A percentile compares a stretch with the other conserved stretches of the same genome.
Evolutionary conservation across 1,140 invertebrate genomes (phyloP).

Genomic region (Caenorhabditis briggsae): DNA sequence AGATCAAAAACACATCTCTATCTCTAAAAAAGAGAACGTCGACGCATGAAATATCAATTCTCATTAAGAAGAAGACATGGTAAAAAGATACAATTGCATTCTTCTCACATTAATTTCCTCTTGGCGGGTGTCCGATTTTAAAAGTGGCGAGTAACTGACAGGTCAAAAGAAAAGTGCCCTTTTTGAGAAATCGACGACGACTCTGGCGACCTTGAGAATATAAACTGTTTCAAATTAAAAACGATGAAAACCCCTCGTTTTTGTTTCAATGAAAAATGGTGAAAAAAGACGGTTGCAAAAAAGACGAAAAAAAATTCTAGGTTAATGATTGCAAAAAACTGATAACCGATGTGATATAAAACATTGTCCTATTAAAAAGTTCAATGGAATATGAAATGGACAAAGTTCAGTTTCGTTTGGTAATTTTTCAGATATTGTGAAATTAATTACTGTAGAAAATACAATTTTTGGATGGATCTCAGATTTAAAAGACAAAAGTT

Average conservation of each 20-base stretch:
- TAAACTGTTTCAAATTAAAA: slow-evolving; percentile 23
- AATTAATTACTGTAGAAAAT: too few relatives aligned
- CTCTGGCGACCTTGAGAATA: slow-evolving; percentile 35
- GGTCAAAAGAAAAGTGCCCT: slow-evolving; percentile 7
- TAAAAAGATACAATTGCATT: slow-evolving; percentile 20
- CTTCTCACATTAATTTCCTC: slow-evolving; percentile 20
- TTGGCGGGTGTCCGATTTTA: slow-evolving; percentile 3
- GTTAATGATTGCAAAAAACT: too few relatives aligned
- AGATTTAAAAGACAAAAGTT: too few relatives aligned
- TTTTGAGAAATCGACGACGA: slow-evolving; percentile 17
- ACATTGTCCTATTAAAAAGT: too few relatives aligned
- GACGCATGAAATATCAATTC: neutral
- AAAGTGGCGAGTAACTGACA: slow-evolving; percentile 35
- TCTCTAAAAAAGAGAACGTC: neutral
- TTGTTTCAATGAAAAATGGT: neutral
- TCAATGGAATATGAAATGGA: too few relatives aligned
- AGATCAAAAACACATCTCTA: slow-evolving; percentile 24
- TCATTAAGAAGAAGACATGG: neutral
- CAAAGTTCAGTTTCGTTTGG: too few relatives aligned
- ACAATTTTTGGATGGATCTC: too few relatives aligned
- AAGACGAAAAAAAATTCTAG: too few relatives aligned
- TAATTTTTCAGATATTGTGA: too few relatives aligned
- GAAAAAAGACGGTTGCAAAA: too few relatives aligned
- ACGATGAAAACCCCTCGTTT: slow-evolving; percentile 3
- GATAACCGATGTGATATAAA: too few relatives aligned